Evolutionary conservation across 2,797 vertebrate species (phyloP), one percentile per base, ranked within the genome.

Genomic region (Siniperca obscura): DNA sequence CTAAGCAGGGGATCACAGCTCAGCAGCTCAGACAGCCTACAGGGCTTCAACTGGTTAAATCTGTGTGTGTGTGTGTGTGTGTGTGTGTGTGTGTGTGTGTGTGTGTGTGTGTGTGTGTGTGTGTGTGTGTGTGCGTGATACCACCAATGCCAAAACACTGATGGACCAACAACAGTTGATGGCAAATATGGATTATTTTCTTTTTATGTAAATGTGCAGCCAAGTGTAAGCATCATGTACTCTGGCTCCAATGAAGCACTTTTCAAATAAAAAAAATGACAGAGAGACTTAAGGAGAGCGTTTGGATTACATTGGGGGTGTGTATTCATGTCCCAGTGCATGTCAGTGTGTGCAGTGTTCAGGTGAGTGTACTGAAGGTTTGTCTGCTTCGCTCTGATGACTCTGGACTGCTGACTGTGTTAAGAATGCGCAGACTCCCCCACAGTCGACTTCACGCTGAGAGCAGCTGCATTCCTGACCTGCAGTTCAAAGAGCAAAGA

Each of bases 381-480:
- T 34, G 60, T 69, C 70, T 81, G 80, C 68, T 82, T 80, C 74
- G 65, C 75, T 36, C 61, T 38, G 46, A 55, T 71, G 46, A 16
- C 74, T 81, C 75, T 62, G 84, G 85, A 65, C 87, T 87, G 76
- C 84, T 78, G 87, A 85, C 87, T 73, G 88, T 61, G 85, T 78
- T 79, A 89, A 94, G 93, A 94, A 93, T 93, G 89, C 59, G 84
- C 83, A 92, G 88, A 87, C 87, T 88, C 73, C 76, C 60, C 86
- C 86, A 87, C 80, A 91, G 86, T 89, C 38, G 84, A 92, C 94
- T 90, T 89, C 94, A 94, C 25, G 74, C 91, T 87, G 93, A 88
- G 93, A 95, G 87, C 92, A 91, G 92, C 93, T 90, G 91, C 95
- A 95, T 95, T 96, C 94, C 89, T 93, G 93, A 93, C 91, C 93